phyloP scores from a whole-genome alignment of 2,797 vertebrate genomes.

The Acanthopagrus latus region DNA sequence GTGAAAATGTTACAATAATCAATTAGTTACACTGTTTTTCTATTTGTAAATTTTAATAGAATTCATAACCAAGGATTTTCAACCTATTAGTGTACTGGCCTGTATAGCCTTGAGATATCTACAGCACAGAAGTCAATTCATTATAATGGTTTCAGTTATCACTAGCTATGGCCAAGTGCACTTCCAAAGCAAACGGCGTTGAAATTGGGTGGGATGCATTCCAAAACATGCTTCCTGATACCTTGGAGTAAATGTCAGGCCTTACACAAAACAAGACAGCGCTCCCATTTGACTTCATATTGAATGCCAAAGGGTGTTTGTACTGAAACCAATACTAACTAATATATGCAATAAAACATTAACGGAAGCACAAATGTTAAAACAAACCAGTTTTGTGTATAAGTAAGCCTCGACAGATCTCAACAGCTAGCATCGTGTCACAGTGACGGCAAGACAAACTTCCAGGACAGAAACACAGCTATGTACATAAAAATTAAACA shows the following conservation, averaged over 20 bases:
- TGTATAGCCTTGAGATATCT: constrained; percentile 2
- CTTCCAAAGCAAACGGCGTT: constrained; percentile 18
- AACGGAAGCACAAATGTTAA: constrained; percentile 15
- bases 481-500: constrained; percentile 58
- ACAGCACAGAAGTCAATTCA: constrained; percentile 13
- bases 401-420: constrained; percentile 10
- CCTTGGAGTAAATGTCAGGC: constrained; percentile 12
- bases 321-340: constrained; percentile 18
- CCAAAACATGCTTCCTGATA: constrained; percentile 41
- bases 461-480: constrained; percentile 13
- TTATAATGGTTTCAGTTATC: background rate
- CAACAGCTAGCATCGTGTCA: constrained; percentile 30
- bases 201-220: constrained; percentile 27
- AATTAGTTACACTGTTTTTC: constrained; percentile 38
- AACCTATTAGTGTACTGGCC: background rate
- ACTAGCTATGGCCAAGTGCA: background rate
- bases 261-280: background rate
- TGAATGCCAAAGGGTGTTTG: background rate
- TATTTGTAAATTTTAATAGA: constrained; percentile 42
- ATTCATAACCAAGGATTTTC: constrained; percentile 27
- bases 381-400: constrained; percentile 7
- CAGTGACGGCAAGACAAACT: constrained; percentile 14
- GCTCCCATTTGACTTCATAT: background rate
- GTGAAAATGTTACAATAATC: constrained; percentile 56
- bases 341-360: constrained; percentile 19